Evolutionary conservation across 2,113 vertebrate genomes (phyloP).

Genomic region (Rallus limicola): DNA sequence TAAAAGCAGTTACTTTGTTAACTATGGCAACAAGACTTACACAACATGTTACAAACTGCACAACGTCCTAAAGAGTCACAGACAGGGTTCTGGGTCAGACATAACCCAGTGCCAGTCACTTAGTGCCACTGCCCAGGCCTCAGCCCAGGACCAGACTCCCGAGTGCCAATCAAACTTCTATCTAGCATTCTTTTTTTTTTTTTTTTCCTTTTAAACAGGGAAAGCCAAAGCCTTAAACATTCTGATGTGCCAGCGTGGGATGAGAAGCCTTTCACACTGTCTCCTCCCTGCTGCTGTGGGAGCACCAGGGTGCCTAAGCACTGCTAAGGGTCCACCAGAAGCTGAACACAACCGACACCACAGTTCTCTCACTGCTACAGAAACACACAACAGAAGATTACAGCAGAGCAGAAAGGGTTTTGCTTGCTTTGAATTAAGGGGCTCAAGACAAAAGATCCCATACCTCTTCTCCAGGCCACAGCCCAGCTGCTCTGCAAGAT

Average conservation of each 20-base stretch:
- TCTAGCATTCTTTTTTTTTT: too few species aligned
- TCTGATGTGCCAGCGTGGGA: rapidly evolving
- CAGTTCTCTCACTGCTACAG: neutral
- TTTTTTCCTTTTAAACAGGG: neutral
- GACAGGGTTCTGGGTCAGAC: neutral
- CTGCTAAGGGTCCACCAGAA: neutral
- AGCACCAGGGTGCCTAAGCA: neutral
- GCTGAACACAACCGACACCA: neutral
- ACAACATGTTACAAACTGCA: neutral
- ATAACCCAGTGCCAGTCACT: neutral
- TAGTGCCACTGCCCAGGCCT: neutral
- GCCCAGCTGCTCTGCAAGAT: neutral
- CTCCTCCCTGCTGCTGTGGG: neutral
- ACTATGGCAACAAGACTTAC: neutral
- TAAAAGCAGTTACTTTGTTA: neutral
- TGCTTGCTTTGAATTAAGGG: neutral
- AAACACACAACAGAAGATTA: neutral
- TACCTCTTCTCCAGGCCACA: neutral
- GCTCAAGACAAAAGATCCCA: neutral
- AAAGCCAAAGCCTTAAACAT: neutral
- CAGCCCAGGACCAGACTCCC: neutral
- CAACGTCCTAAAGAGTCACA: neutral
- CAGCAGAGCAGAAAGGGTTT: neutral
- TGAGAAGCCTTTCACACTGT: neutral
- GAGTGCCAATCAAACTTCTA: neutral